These are phyloP conservation scores for Gymnocypris eckloni DNA, from an alignment of 2,797 vertebrate genomes.

Conservation along the genomic window DNA sequence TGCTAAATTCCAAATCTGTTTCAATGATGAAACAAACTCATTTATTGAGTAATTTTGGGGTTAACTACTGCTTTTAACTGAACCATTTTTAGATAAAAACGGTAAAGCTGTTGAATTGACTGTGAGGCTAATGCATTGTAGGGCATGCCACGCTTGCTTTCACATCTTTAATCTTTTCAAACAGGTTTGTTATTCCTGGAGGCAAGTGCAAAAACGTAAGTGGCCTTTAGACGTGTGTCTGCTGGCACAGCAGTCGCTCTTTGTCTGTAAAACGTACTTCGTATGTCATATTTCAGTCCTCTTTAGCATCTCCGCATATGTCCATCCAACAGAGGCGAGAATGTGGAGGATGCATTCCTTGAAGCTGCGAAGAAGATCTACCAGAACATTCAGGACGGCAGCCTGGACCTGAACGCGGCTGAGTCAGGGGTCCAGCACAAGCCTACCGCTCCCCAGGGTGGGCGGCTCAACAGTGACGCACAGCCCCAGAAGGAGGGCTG, in stretches of 20 bases:
- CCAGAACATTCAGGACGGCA: slow-evolving; percentile 98
- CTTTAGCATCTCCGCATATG: slow-evolving; percentile 17
- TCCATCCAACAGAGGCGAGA: slow-evolving; percentile 85
- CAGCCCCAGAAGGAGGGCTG: slow-evolving; percentile 95
- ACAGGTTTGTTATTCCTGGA: slow-evolving; percentile 95
- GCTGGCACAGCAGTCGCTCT: background rate
- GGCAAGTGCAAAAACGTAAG: slow-evolving; percentile 99
- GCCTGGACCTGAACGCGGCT: slow-evolving; percentile 95
- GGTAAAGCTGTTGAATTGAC: background rate
- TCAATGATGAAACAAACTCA: background rate
- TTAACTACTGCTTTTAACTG: background rate
- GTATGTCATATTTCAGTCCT: background rate
- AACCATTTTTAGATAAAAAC: background rate
- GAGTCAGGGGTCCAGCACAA: slow-evolving; percentile 98
- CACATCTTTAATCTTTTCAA: slow-evolving; percentile 21
- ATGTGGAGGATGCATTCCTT: slow-evolving; percentile 95
- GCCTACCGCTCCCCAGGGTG: slow-evolving; percentile 92
- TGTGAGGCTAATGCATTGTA: background rate
- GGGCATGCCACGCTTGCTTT: background rate
- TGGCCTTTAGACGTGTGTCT: slow-evolving; percentile 51
- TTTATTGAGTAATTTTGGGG: background rate
- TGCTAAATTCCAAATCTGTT: background rate
- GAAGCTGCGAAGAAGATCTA: slow-evolving; percentile 99
- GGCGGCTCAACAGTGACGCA: slow-evolving; percentile 90
- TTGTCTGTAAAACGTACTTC: background rate